These are phyloP conservation scores for Amphiprion ocellaris DNA, from an alignment of 2,113 vertebrate genomes.

Conservation along the genomic window DNA sequence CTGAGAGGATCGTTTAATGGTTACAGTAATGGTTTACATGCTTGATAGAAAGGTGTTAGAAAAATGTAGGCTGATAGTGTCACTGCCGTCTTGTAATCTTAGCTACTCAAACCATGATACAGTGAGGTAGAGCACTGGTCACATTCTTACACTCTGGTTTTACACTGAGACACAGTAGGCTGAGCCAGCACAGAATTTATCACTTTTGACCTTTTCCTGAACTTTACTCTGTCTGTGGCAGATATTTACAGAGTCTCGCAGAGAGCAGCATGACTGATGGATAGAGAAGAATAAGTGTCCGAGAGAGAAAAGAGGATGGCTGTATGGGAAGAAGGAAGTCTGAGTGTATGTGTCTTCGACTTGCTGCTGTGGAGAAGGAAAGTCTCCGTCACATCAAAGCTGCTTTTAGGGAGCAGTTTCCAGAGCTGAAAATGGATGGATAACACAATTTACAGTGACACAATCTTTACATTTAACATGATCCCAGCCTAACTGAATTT, in stretches of 20 bases:
- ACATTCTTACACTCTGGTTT: constrained; percentile 35
- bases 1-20: constrained; percentile 39
- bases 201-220: constrained; percentile 75
- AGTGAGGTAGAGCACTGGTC: constrained; percentile 11
- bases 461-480: constrained; percentile 40
- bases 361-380: constrained; percentile 2
- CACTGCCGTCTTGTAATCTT: constrained; percentile 6
- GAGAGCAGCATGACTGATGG: constrained; percentile 41
- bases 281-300: constrained; percentile 38
- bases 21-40: constrained; percentile 51
- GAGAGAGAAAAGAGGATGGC: constrained; percentile 21
- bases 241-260: constrained; percentile 63
- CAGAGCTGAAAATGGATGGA: constrained; percentile 39
- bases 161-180: constrained; percentile 18
- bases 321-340: constrained; percentile 29
- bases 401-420: constrained; percentile 42
- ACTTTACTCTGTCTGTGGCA: constrained; percentile 66
- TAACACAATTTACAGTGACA: constrained; percentile 54
- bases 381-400: constrained; percentile 33
- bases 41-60: constrained; percentile 23
- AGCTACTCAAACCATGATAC: background rate
- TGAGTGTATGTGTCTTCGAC: constrained; percentile 4
- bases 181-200: constrained; percentile 45
- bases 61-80: constrained; percentile 18
- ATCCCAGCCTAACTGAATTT: constrained; percentile 41